Base-by-base conservation (phyloP, 2,888 invertebrate species). In the Aporophyla lueneburgensis region DNA sequence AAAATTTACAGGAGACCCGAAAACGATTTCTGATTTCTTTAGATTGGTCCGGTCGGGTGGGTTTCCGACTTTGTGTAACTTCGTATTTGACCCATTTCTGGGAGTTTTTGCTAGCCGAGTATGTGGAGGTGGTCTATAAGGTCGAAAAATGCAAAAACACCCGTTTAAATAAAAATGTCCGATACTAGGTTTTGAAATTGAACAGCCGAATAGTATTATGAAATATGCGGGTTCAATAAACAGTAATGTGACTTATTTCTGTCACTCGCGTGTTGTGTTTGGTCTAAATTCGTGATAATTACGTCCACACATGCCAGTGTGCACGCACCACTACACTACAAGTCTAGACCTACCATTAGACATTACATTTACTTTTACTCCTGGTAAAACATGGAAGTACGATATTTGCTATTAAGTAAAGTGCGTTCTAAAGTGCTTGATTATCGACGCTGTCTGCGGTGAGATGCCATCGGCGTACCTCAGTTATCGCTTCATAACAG, bases 401-500 rank as follows among this genome's bases (percentile, higher is more conserved):
- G 78, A 82, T 85, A 85, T 74, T 85, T 77, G 83, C 83, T 82
- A 82, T 83, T 83, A 85, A 85, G 72, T 74, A 82, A 83, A 85
- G 83, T 83, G 83, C 86, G 65, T 78, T 78, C 86, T 85, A 85
- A 85, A 83, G 83, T 85, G 83, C 83, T 74, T 66, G 86, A 69
- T 82, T 83, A 83, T 74, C 73, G 66, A 62, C 40, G 62, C 70
- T 40, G 72, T 63, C 82, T 49, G 62, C 51, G 49, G 61, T 19
- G 40, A 65, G 71, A 65, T 74, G 84, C 65, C 72, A 63, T 69
- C 78, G 73, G 68, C 71, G 83, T 62, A 65, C 53, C 63, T 81
- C 10, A 62, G 56, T 71, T 85, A 78, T 74, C 78, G 73, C 65
- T 77, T 83, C 86, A 82, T 82, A 83, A 82, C 71, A 68, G 33